A percentile compares a stretch with the other conserved stretches of the same genome.
phyloP scores from a whole-genome alignment of 2,797 vertebrate species.

The Takifugu ocellatus region DNA sequence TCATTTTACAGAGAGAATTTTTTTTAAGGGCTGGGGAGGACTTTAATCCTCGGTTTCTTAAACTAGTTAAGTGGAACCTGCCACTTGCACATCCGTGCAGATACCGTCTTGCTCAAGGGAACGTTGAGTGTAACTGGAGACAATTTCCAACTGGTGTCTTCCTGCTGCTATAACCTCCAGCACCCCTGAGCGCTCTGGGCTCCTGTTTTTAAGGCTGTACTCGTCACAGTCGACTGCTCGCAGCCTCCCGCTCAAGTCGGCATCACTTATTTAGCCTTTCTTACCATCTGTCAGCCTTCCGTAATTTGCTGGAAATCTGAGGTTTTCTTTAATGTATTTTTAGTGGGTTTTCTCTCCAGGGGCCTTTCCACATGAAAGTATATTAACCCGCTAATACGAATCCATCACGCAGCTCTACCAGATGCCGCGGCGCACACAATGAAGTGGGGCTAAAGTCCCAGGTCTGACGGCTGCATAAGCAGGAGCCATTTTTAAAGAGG shows the following conservation, averaged over 20 bases:
- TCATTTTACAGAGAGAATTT: too few relatives aligned
- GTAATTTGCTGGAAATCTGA: slow-evolving; percentile 50
- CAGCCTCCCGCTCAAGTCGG: slow-evolving; percentile 39
- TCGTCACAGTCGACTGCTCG: slow-evolving; percentile 53
- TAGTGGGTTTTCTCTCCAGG: slow-evolving; percentile 48
- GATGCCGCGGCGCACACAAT: slow-evolving; percentile 66
- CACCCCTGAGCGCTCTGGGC: slow-evolving; percentile 15
- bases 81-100: background rate
- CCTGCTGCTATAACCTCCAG: slow-evolving; percentile 8
- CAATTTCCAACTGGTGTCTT: background rate
- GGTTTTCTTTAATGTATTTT: slow-evolving; percentile 62
- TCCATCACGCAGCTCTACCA: slow-evolving; percentile 55
- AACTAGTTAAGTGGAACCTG: too few relatives aligned
- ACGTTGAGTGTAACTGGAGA: background rate
- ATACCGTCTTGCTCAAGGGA: slow-evolving; percentile 3
- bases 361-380: slow-evolving; percentile 58
- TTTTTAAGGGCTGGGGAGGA: too few relatives aligned
- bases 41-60: too few relatives aligned
- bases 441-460: slow-evolving; percentile 58
- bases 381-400: slow-evolving; percentile 68
- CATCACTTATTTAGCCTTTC: slow-evolving; percentile 63
- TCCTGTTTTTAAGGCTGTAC: slow-evolving; percentile 29
- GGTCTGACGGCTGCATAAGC: slow-evolving; percentile 65
- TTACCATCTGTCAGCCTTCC: slow-evolving; percentile 56
- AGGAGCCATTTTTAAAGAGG: slow-evolving; percentile 63